Base-by-base conservation (phyloP, 2,888 invertebrate species). In the Opisthograptis luteolata region DNA sequence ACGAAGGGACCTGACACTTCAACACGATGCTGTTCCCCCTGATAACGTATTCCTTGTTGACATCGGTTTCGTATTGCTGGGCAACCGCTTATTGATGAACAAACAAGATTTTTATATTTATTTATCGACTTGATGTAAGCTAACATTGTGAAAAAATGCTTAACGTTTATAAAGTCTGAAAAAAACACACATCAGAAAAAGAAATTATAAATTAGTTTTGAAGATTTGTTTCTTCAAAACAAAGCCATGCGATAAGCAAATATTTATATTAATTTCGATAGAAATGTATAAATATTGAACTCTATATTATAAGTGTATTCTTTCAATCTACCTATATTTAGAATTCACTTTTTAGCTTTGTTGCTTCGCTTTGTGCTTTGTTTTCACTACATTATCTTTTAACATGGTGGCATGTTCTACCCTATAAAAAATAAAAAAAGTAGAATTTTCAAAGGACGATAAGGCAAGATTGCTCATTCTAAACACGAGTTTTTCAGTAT, bases 1-100 rank as follows among this genome's bases (percentile, higher is more conserved):
- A 97, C 35, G 96, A 96, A 24, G 97, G 97, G 62, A 96, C 94
- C 79, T 95, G 95, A 89, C 96, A 96, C 81, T 96, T 96, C 62
- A 96, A 86, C 63, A 96, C 93, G 37, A 95, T 95, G 72, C 95
- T 93, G 85, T 96, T 96, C 50, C 96, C 96, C 73, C 94, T 92
- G 63, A 96, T 96, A 12, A 94, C 95, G 82, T 96, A 95, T 74
- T 96, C 96, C 91, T 96, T 96, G 89, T 95, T 95, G 54, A 96
- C 95, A 72, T 96, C 96, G 32, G 95, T 95, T 79, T 96, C 95
- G 87, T 96, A 96, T 73, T 93, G 93, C 86, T 96, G 96, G 54
- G 95, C 92, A 65, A 96, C 96, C 77, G 95, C 96, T 96, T 68
- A 32, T 46, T 54, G 15, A 57, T 62, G 47, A 60, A 68, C 46